Evolutionary conservation across 2,113 vertebrate species (phyloP).

Genomic region (Takifugu flavidus): DNA sequence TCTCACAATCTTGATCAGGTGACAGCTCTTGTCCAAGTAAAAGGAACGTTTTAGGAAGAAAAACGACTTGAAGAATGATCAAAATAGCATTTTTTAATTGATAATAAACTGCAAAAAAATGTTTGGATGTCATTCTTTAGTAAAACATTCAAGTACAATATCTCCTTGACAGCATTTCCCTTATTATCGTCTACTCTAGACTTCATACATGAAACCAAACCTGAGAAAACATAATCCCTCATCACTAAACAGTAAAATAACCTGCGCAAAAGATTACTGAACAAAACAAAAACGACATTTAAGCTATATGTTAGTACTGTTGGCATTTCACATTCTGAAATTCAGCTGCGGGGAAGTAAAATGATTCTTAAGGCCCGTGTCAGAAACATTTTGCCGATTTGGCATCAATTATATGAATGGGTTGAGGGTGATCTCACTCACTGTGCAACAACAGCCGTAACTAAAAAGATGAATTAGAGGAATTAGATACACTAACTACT

Average conservation of each 20-base stretch:
- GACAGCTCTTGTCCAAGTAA: no score
- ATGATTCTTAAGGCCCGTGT: not conserved
- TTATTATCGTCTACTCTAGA: conserved; percentile 36
- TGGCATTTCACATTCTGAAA: not conserved
- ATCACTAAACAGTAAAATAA: conserved; percentile 19
- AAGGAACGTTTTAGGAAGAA: not conserved
- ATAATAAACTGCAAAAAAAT: conserved; percentile 51
- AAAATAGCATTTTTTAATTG: conserved; percentile 67
- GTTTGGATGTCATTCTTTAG: conserved; percentile 11
- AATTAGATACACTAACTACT: no score
- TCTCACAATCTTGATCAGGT: no score
- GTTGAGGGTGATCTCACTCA: not conserved
- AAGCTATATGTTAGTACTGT: not conserved
- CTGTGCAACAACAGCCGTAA: not conserved
- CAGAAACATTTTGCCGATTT: not conserved
- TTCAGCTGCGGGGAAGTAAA: not conserved
- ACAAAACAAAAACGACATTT: conserved; percentile 8
- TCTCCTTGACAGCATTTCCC: conserved; percentile 51
- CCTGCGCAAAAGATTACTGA: not conserved
- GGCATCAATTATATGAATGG: not conserved
- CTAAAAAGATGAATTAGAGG: not conserved
- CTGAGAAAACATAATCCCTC: not conserved
- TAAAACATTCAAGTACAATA: conserved; percentile 64
- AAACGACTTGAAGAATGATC: conserved; percentile 17
- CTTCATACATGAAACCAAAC: conserved; percentile 10